Percentiles rank a stretch among this genome's conserved stretches.
These are phyloP conservation scores for Meiosimyza decipiens DNA, from an alignment of 2,888 invertebrate genomes.

Conservation along the genomic window DNA sequence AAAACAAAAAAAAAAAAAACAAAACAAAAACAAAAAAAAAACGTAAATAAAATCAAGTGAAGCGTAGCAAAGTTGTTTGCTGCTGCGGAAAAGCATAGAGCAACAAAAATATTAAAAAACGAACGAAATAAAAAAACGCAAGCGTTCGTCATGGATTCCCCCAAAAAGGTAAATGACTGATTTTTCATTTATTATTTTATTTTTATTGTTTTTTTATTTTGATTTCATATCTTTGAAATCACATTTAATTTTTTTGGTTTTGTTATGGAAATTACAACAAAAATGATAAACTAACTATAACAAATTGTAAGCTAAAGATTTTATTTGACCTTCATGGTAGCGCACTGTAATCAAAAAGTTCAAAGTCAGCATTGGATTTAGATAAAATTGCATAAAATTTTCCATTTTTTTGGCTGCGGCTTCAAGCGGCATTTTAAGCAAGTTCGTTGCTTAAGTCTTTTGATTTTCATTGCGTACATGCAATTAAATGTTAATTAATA, in stretches of 20 bases:
- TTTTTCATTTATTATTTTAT: background rate
- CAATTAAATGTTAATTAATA: constrained; percentile 45
- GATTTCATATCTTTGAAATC: background rate
- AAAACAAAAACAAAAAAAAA: constrained; percentile 1
- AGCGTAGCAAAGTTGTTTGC: constrained; percentile 1
- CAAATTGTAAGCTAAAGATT: too few species aligned
- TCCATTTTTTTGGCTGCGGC: too few species aligned
- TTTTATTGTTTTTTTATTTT: background rate
- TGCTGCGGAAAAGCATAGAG: background rate
- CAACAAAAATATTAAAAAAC: constrained; percentile 33
- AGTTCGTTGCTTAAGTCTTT: constrained; percentile 46
- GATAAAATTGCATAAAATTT: background rate
- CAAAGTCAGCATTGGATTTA: constrained; percentile 9
- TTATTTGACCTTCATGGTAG: constrained; percentile 5
- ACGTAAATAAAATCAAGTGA: constrained; percentile 2
- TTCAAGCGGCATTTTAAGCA: background rate
- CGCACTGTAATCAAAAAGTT: constrained; percentile 8
- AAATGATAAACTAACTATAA: background rate
- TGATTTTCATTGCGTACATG: constrained; percentile 29
- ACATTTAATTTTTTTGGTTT: background rate
- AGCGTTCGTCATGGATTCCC: constrained; percentile 53
- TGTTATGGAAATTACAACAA: background rate
- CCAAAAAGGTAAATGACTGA: constrained; percentile 54
- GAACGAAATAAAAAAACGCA: constrained; percentile 37
- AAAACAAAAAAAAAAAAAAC: constrained; percentile 19